These are phyloP conservation scores for Eubucco bourcierii DNA, from an alignment of 2,113 vertebrate genomes.

Conservation along the genomic window DNA sequence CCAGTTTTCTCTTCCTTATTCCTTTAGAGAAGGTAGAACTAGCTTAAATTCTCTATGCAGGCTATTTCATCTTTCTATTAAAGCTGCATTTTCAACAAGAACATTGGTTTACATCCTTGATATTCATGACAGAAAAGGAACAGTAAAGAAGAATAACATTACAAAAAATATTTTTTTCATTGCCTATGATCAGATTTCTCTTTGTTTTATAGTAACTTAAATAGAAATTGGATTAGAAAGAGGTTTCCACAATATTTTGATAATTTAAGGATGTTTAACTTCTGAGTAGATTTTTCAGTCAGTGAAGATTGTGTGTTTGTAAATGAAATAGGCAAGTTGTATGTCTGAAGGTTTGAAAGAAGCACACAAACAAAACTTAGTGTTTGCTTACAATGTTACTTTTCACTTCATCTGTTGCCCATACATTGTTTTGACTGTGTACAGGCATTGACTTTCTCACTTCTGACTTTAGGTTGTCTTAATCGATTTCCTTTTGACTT, in stretches of 20 bases:
- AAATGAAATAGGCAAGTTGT: not conserved
- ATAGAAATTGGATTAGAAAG: not conserved
- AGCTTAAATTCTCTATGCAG: not conserved
- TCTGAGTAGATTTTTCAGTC: not conserved
- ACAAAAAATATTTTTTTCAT: not conserved
- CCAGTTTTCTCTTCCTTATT: not conserved
- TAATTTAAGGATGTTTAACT: not conserved
- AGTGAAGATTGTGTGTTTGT: not conserved
- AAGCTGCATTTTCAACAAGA: not conserved
- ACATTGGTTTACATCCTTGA: not conserved
- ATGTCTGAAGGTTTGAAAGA: not conserved
- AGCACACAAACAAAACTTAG: not conserved
- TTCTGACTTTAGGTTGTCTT: not conserved
- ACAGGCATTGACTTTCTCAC: not conserved
- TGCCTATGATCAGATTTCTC: not conserved
- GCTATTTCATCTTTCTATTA: not conserved
- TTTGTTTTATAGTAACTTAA: not conserved
- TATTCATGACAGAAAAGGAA: not conserved
- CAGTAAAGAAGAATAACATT: not conserved
- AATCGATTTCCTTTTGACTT: slow-evolving; percentile 18
- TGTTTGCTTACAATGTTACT: not conserved
- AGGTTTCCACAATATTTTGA: not conserved
- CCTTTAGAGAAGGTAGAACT: not conserved
- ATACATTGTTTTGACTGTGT: not conserved
- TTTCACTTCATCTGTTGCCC: not conserved